Evolutionary conservation across 2,113 vertebrate species (phyloP), one percentile per base, ranked within the genome.

Genomic region (Spilogale gracilis): DNA sequence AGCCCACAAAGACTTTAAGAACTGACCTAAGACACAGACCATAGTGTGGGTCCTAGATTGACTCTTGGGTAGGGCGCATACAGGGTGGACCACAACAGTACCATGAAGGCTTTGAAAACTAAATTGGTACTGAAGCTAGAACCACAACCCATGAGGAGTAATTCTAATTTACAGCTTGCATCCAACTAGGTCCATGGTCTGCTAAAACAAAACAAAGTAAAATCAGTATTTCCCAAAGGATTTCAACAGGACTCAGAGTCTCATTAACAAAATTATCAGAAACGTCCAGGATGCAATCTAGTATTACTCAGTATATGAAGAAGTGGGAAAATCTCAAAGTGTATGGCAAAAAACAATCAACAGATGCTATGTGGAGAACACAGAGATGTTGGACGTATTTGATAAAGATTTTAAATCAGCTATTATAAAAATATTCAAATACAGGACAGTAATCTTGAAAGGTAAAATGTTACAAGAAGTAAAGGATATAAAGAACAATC

Each of bases 361-460:
- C 5, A 6, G 38, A 89, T 56, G 52, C 7, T 12, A 71, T 43
- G 4, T 13, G 76, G 5, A 88, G 27, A 78, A 43, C 32, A 78
- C 3, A 69, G 12, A 69, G 20, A 93, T 56, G 2, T 1, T 52
- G 6, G 4, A 84, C 8, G 12, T 80, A 65, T 52, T 60, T 38
- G 45, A 95, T 27, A 43, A 71, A 79, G 30, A 67, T 13, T 89
- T 69, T 85, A 61, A 92, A 82, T 82, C 30, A 21, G 14, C 27
- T 69, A 43, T 43, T 48, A 81, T 82, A 94, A 92, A 91, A 67
- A 45, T 93, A 50, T 48, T 80, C 52, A n/a, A 67, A 95, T 8
- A 21, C 38, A 12, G 25, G 76, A 52, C 1, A 90, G 80, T 7
- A 88, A 7, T 76, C 45, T 56, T 85, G 20, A 88, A 91, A 84